phyloP scores from a whole-genome alignment of 2,797 vertebrate genomes.

The Novumbra hubbsi region DNA sequence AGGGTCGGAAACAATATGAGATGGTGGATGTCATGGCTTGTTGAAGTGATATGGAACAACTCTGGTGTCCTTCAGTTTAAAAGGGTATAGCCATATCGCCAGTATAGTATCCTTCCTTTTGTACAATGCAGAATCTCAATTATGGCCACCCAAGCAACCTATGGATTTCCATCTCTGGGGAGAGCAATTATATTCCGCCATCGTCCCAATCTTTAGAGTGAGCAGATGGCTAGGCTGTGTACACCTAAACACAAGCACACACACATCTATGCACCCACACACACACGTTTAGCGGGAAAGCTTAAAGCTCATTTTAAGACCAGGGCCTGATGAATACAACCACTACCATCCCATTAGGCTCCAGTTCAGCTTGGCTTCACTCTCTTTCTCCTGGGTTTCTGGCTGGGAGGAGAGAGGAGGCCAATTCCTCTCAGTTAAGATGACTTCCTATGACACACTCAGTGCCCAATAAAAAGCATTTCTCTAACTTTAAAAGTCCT shows the following conservation, averaged over 20 bases:
- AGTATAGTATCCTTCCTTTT: no score
- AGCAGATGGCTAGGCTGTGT: not conserved
- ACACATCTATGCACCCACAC: not conserved
- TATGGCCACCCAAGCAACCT: not conserved
- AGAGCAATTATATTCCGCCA: not conserved
- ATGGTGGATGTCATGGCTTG: no score
- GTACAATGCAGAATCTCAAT: not conserved
- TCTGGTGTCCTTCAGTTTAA: no score
- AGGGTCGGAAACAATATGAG: no score
- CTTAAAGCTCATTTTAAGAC: not conserved
- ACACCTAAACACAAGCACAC: not conserved
- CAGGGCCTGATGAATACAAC: not conserved
- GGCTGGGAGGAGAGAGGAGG: conserved; percentile 25
- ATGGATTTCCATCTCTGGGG: not conserved
- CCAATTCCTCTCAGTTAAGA: conserved; percentile 35
- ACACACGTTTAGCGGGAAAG: not conserved
- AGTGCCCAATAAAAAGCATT: conserved; percentile 12
- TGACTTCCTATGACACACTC: conserved; percentile 13
- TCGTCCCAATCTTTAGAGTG: not conserved
- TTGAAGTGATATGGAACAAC: no score
- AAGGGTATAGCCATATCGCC: no score
- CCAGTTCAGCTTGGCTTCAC: conserved; percentile 25
- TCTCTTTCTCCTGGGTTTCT: conserved; percentile 39
- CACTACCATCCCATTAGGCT: not conserved
- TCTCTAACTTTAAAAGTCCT: conserved; percentile 19